Evolutionary conservation across 2,113 vertebrate genomes (phyloP).

Genomic region (Zeus faber): DNA sequence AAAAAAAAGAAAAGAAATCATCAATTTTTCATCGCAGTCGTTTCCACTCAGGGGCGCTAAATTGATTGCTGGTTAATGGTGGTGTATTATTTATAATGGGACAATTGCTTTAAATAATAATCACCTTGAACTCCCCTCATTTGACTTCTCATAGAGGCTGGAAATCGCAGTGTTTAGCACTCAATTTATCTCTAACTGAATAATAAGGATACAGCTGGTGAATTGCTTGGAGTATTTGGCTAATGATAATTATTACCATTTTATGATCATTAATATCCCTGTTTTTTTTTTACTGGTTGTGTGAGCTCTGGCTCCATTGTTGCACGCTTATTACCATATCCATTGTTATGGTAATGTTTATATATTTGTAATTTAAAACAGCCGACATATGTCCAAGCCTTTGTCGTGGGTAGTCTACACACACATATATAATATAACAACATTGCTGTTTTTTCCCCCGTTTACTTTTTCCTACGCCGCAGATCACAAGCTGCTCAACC

Average conservation of each 20-base stretch:
- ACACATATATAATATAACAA: slow-evolving; percentile 34
- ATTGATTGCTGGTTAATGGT: slow-evolving; percentile 84
- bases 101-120: slow-evolving; percentile 85
- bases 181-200: slow-evolving; percentile 75
- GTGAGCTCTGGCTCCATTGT: slow-evolving; percentile 2
- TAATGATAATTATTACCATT: slow-evolving; percentile 43
- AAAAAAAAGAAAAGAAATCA: slow-evolving; percentile 54
- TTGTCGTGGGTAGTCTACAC: not conserved
- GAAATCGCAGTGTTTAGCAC: slow-evolving; percentile 74
- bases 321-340: slow-evolving; percentile 17
- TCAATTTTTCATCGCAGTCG: slow-evolving; percentile 81
- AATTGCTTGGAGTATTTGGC: slow-evolving; percentile 31
- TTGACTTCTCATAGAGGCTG: slow-evolving; percentile 71
- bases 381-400: slow-evolving; percentile 1
- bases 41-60: slow-evolving; percentile 76
- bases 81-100: slow-evolving; percentile 85
- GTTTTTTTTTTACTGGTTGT: slow-evolving; percentile 15
- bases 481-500: slow-evolving; percentile 77
- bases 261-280: slow-evolving; percentile 48
- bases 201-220: slow-evolving; percentile 71
- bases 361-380: slow-evolving; percentile 14
- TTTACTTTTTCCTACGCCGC: slow-evolving; percentile 31
- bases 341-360: slow-evolving; percentile 29
- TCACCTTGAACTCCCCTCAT: slow-evolving; percentile 79
- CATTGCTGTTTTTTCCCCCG: slow-evolving; percentile 34